phyloP scores from a whole-genome alignment of 2,113 vertebrate genomes.

The Loxodonta africana region DNA sequence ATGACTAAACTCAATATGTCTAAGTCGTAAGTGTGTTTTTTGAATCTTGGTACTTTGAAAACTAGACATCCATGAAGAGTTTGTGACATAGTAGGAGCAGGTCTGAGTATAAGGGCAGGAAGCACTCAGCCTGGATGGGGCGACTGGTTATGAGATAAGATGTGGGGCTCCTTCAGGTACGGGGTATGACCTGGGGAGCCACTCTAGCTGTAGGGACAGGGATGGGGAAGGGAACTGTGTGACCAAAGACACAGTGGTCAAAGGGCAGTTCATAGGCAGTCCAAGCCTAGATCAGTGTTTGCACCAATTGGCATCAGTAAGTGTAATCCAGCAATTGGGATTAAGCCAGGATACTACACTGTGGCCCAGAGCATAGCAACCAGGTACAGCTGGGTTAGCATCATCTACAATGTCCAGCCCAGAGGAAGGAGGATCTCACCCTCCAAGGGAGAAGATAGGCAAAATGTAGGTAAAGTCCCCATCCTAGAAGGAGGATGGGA shows the following conservation, averaged over 20 bases:
- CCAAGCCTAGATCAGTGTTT: background rate
- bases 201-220: background rate
- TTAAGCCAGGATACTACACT: background rate
- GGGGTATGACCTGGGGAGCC: background rate
- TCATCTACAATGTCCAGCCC: background rate
- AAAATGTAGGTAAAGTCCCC: background rate
- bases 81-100: background rate
- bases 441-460: background rate
- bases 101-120: background rate
- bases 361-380: background rate
- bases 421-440: background rate
- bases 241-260: background rate
- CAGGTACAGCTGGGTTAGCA: background rate
- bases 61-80: background rate
- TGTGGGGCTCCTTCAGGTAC: background rate
- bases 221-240: background rate
- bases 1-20: background rate
- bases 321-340: background rate
- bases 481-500: background rate
- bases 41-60: slow-evolving; percentile 34
- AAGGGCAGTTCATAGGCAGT: background rate
- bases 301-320: background rate
- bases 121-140: background rate
- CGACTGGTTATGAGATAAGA: background rate
- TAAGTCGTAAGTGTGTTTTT: background rate